These are phyloP conservation scores for Balearica regulorum DNA, from an alignment of 2,797 vertebrate genomes.

Conservation along the genomic window DNA sequence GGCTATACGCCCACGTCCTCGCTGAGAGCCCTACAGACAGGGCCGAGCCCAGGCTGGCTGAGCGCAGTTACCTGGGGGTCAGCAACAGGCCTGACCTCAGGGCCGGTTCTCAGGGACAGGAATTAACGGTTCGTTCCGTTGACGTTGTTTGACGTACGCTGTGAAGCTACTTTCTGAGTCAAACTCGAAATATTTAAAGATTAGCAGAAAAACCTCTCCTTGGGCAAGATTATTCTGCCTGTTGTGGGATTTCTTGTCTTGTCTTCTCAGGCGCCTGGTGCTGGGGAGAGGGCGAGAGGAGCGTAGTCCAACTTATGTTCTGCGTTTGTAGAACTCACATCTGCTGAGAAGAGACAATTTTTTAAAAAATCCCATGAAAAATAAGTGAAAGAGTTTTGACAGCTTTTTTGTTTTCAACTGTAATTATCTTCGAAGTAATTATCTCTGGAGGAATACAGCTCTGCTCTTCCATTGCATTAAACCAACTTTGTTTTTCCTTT, in stretches of 20 bases:
- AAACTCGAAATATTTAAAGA: neutral
- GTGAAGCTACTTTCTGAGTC: neutral
- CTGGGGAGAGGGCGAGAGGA: neutral
- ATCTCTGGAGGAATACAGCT: constrained; percentile 21
- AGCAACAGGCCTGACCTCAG: neutral
- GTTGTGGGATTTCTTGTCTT: neutral
- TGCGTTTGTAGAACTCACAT: neutral
- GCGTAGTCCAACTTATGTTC: neutral
- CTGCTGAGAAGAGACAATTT: neutral
- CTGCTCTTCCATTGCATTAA: constrained; percentile 11
- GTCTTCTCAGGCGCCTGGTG: neutral
- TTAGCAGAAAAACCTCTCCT: neutral
- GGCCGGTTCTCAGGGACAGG: neutral
- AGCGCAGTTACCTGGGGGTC: neutral
- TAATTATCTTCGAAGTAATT: constrained; percentile 52
- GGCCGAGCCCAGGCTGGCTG: neutral
- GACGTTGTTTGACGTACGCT: neutral
- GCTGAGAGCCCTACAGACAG: neutral
- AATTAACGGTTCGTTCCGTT: neutral
- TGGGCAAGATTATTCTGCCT: neutral
- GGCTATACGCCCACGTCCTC: neutral
- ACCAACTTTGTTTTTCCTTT: neutral
- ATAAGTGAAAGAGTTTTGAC: neutral
- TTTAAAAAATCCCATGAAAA: neutral
- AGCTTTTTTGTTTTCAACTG: neutral